Conservation (phyloP, 2,888 invertebrate species). For the Aleiodes testaceus region DNA sequence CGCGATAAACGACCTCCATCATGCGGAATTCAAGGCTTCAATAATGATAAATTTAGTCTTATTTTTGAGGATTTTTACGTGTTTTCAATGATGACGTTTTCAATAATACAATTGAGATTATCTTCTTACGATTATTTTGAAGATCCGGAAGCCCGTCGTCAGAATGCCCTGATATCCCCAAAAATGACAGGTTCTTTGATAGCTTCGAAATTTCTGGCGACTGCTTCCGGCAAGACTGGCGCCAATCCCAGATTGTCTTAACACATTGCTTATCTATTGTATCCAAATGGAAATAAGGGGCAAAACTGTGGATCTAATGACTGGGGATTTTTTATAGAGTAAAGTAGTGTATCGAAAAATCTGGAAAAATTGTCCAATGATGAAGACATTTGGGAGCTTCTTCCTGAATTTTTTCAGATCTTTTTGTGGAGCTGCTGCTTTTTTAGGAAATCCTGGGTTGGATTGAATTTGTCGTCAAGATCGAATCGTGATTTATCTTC, state of each 20-base stretch:
- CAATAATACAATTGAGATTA: constrained; percentile 12
- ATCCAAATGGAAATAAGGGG: no score
- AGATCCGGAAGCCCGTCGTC: constrained; percentile 36
- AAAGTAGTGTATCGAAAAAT: neutral
- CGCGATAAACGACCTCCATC: constrained; percentile 59
- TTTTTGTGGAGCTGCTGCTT: no score
- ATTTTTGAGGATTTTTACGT: neutral
- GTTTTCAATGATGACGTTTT: neutral
- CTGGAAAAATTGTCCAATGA: no score
- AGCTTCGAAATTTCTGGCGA: constrained; percentile 26
- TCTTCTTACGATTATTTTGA: neutral
- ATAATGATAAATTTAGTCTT: neutral
- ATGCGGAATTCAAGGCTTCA: neutral
- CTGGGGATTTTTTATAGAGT: neutral
- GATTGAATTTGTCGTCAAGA: constrained; percentile 18
- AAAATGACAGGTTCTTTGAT: constrained; percentile 19
- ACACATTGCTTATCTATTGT: constrained; percentile 7
- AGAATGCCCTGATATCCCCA: constrained; percentile 21
- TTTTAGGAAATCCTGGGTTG: no score
- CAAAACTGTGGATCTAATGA: no score
- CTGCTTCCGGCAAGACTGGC: constrained; percentile 52
- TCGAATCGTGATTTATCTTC: constrained; percentile 56
- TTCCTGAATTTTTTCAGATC: no score
- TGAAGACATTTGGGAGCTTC: no score
- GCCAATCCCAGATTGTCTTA: constrained; percentile 48